Conservation (phyloP, 2,888 invertebrate genomes). For the Eupithecia inturbata region DNA sequence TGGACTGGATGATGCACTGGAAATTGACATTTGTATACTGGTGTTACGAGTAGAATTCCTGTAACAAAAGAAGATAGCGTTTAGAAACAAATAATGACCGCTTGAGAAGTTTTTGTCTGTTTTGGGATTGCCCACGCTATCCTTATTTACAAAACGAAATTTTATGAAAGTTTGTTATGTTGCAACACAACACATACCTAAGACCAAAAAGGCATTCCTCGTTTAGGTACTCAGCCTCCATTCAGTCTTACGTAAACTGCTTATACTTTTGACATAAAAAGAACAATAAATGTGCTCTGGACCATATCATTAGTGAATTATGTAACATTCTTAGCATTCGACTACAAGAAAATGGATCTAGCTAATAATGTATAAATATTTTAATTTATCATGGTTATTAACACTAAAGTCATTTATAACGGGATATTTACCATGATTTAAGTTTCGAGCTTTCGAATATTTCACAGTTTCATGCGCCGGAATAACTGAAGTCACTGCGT, state of each 20-base stretch:
- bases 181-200: not conserved
- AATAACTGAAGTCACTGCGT: too few species aligned
- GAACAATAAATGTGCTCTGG: not conserved
- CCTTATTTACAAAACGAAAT: not conserved
- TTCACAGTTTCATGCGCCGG: too few species aligned
- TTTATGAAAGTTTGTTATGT: slow-evolving; percentile 5
- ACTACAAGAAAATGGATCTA: not conserved
- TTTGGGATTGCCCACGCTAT: not conserved
- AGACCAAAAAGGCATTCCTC: not conserved
- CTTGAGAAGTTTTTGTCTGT: not conserved
- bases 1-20: slow-evolving; percentile 64
- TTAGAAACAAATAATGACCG: not conserved
- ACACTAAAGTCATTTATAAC: too few species aligned
- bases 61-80: slow-evolving; percentile 52
- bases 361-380: too few species aligned
- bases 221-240: not conserved
- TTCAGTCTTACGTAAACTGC: not conserved
- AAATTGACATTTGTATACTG: slow-evolving; percentile 65
- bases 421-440: too few species aligned
- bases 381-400: too few species aligned
- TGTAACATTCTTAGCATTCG: not conserved
- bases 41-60: slow-evolving; percentile 65
- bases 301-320: not conserved
- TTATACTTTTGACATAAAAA: not conserved
- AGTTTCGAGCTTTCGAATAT: too few species aligned